Evolutionary conservation across 2,888 invertebrate species (phyloP).

Genomic region (Drosophila mettleri): DNA sequence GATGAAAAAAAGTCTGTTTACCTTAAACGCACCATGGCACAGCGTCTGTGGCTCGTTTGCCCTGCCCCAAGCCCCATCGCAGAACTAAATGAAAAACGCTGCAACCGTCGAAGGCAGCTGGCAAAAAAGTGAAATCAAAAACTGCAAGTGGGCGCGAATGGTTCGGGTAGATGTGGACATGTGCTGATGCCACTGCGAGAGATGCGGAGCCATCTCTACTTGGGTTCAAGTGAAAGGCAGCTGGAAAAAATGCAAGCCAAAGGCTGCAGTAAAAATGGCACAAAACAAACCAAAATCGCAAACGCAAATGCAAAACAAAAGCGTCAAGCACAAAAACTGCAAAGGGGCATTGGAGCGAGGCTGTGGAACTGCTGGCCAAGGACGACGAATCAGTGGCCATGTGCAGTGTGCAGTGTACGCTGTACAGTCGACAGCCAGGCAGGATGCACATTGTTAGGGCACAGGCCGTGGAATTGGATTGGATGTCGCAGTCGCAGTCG

Average conservation of each 20-base stretch:
- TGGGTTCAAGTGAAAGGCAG: conserved; percentile 73
- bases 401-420: conserved; percentile 53
- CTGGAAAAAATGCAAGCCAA: conserved; percentile 80
- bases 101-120: conserved; percentile 56
- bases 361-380: conserved; percentile 23
- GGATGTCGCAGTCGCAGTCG: conserved; percentile 52
- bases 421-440: conserved; percentile 37
- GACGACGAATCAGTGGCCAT: conserved; percentile 69
- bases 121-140: conserved; percentile 78
- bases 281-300: conserved; percentile 63
- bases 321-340: conserved; percentile 53
- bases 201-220: conserved; percentile 66
- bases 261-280: conserved; percentile 78
- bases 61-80: conserved; percentile 20
- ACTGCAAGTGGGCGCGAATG: conserved; percentile 59
- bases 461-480: conserved; percentile 72
- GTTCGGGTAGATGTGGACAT: conserved; percentile 19
- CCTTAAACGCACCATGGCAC: conserved; percentile 53
- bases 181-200: conserved; percentile 38
- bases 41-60: conserved; percentile 30
- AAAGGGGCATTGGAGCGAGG: conserved; percentile 36
- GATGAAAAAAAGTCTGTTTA: conserved; percentile 43
- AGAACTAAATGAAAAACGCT: conserved; percentile 64
- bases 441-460: conserved; percentile 78
- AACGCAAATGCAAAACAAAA: conserved; percentile 62